Evolutionary conservation across 2,888 invertebrate species (phyloP), one percentile per base, ranked within the genome.

Genomic region (Ichneumon xanthorius): DNA sequence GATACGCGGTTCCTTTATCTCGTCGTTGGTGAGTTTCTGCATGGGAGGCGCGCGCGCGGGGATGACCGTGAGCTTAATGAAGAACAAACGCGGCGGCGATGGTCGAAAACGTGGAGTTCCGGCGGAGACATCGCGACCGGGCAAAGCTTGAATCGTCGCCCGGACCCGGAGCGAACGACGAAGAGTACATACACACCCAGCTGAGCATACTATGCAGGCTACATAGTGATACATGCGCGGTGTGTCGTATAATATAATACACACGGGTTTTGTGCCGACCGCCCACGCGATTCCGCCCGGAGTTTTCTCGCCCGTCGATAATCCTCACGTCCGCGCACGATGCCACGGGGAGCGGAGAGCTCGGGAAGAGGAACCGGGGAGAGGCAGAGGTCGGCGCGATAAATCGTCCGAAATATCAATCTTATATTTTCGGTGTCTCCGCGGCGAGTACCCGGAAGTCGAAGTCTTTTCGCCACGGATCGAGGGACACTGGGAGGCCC

Each of bases 271-370:
- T 58, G 70, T 75, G 70, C 73, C 81, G 33, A 65, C 45, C 86
- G 82, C 87, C 82, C 72, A 81, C 85, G 80, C 80, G 61, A 81
- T 85, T 77, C 82, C 48, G 58, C 61, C 65, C 84, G 58, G 63
- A 82, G 37, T 83, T 82, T 85, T 83, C 83, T 80, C 77, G 85
- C 67, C 80, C 77, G 82, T 85, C 85, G 85, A 85, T 85, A 83
- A 85, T 85, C 80, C 83, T 82, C 76, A n/a, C 82, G 82, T 80
- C 80, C 83, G 63, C 70, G 55, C 79, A 75, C 72, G 79, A 58
- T 68, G 61, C 22, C 71, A 16, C 71, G 78, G 45, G 77, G 79
- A 80, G 84, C 48, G 22, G 22, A 58, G 79, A 75, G 81, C 45
- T 16, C 16, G 45, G 45, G 4, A 16, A 40, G 79, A 84, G 79